These are phyloP conservation scores for Pinna nobilis DNA, from an alignment of 1,140 invertebrate genomes.

Conservation along the genomic window DNA sequence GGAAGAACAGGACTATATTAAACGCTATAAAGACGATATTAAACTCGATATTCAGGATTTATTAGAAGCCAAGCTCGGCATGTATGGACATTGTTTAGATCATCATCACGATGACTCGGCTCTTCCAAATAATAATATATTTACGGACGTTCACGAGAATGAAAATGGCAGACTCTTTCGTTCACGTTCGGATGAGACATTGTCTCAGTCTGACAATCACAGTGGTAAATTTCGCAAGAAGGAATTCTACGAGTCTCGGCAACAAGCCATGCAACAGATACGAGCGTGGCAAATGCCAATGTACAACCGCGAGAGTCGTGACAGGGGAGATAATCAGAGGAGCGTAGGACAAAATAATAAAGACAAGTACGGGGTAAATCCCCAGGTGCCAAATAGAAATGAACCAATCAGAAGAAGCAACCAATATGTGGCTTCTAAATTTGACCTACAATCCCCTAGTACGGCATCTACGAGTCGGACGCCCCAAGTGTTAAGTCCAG, in stretches of 20 bases:
- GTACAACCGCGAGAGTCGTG: slow-evolving; percentile 27
- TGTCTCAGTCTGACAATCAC: slow-evolving; percentile 70
- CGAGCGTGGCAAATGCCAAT: slow-evolving; percentile 63
- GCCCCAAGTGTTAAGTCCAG: too few relatives aligned
- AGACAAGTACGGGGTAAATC: background rate
- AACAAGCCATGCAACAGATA: slow-evolving; percentile 67
- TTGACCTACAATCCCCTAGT: too few relatives aligned
- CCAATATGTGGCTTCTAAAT: too few relatives aligned
- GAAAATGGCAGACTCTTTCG: slow-evolving; percentile 66
- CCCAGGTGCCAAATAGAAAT: too few relatives aligned
- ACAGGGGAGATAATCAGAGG: slow-evolving; percentile 8
- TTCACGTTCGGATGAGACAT: slow-evolving; percentile 72
- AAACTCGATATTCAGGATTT: slow-evolving; percentile 61
- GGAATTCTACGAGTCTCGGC: slow-evolving; percentile 66
- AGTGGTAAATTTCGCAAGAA: slow-evolving; percentile 66
- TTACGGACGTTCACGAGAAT: slow-evolving; percentile 60
- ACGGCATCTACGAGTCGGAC: too few relatives aligned
- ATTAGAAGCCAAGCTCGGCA: slow-evolving; percentile 62
- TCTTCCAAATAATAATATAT: slow-evolving; percentile 62
- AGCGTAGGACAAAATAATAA: background rate
- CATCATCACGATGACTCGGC: slow-evolving; percentile 71
- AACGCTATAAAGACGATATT: slow-evolving; percentile 44
- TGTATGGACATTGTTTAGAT: slow-evolving; percentile 64
- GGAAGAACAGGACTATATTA: slow-evolving; percentile 51
- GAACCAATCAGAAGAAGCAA: too few relatives aligned